These are phyloP conservation scores for Anolis sagrei DNA, from an alignment of 2,113 vertebrate genomes.

Conservation along the genomic window DNA sequence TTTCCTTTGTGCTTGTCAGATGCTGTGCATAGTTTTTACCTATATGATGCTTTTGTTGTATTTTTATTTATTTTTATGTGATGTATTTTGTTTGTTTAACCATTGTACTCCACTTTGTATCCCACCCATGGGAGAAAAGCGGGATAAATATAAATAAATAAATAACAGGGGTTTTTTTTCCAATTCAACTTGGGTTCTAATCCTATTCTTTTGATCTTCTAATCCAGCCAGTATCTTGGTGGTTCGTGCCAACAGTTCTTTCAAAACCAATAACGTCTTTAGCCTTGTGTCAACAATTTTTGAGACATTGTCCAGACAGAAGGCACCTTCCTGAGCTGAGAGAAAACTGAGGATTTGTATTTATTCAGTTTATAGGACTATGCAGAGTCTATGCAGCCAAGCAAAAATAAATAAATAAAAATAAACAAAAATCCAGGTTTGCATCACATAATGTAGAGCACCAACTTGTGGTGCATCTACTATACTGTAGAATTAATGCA, in stretches of 20 bases:
- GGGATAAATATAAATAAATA: too few species aligned
- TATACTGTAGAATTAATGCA: too few species aligned
- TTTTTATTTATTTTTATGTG: too few species aligned
- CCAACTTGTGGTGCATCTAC: background rate
- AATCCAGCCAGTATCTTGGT: background rate
- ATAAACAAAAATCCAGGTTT: background rate
- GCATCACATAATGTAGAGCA: background rate
- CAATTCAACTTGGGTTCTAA: background rate
- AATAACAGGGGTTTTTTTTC: background rate
- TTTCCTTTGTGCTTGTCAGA: background rate
- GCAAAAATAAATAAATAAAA: background rate
- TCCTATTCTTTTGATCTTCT: background rate
- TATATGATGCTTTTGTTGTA: too few species aligned
- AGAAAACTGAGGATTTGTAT: background rate
- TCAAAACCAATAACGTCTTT: accelerated
- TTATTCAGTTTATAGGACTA: background rate
- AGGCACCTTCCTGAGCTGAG: background rate
- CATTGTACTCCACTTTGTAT: too few species aligned
- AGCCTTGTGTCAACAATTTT: background rate
- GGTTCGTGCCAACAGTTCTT: accelerated
- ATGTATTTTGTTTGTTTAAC: too few species aligned
- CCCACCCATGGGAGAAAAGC: too few species aligned
- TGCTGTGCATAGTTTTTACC: too few species aligned
- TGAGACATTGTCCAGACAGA: background rate
- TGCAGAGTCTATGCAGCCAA: background rate